Evolutionary conservation across 2,888 invertebrate species (phyloP), one percentile per base, ranked within the genome.

Genomic region (Eristalis arbustorum): DNA sequence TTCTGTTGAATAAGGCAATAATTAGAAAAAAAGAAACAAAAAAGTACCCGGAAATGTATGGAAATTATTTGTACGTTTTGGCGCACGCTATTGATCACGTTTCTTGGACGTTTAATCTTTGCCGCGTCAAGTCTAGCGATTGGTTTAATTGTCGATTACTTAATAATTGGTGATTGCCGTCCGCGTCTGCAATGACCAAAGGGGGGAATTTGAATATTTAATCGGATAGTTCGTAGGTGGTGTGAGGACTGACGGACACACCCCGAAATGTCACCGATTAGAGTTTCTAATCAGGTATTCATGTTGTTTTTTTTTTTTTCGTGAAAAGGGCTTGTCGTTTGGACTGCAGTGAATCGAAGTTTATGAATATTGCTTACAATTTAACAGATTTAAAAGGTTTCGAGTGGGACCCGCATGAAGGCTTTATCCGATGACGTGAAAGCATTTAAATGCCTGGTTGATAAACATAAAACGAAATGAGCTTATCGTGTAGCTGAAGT

Each of bases 21-120:
- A 59, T 22, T 40, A 64, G 4, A 68, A 71, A 79, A 61, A 79
- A 37, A 79, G 67, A 79, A 75, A 64, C 10, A 72, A 66, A 84
- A 75, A 79, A 76, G 76, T 28, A 77, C 64, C 64, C 63, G 80
- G 84, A 81, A 85, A 85, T 77, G 77, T 37, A 49, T 81, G 10
- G 31, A 73, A 71, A 75, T 67, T 57, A 77, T 78, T 78, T 25
- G 2, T 49, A 18, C 18, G 66, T 67, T 79, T 84, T 56, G 64
- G 34, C 57, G 40, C 61, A 78, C 67, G 28, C n/a, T 37, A 62
- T 56, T 56, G 64, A 75, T 79, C 66, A 78, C 66, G 64, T 67
- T 66, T 28, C 28, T 25, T 40, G 10, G 28, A 40, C 25, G 22
- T 56, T 69, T 42, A 22, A 5, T 49, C 31, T 71, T 75, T 56